A percentile compares a stretch with the other conserved stretches of the same genome.
Conservation (phyloP, 2,888 invertebrate genomes). For the Unio pictorum region DNA sequence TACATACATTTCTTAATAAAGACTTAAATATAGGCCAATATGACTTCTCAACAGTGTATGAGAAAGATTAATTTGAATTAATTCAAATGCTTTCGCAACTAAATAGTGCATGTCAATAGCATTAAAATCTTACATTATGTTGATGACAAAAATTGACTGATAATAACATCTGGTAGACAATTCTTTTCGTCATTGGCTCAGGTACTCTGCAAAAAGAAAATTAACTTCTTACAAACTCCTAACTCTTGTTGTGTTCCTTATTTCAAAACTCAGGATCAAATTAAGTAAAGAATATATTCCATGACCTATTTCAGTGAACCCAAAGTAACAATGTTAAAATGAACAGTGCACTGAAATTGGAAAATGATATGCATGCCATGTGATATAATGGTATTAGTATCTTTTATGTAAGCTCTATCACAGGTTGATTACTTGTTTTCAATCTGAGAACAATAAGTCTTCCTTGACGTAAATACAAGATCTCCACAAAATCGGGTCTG, state of each 20-base stretch:
- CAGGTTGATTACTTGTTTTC: too few relatives aligned
- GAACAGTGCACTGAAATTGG: too few relatives aligned
- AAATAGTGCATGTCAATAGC: too few relatives aligned
- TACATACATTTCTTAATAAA: not conserved
- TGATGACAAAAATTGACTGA: conserved; percentile 97
- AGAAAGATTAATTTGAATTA: not conserved
- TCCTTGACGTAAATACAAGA: too few relatives aligned
- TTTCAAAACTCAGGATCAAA: not conserved
- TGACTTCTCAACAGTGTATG: not conserved
- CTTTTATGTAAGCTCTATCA: too few relatives aligned
- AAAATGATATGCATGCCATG: too few relatives aligned
- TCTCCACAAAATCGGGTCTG: too few relatives aligned
- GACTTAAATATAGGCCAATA: not conserved
- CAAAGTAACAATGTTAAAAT: too few relatives aligned
- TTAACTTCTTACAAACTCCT: not conserved
- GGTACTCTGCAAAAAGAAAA: conserved; percentile 76
- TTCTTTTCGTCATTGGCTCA: conserved; percentile 90
- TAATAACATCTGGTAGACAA: conserved; percentile 94
- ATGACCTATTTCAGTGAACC: not conserved
- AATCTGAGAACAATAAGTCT: too few relatives aligned
- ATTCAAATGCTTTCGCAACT: not conserved
- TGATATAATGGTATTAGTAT: too few relatives aligned
- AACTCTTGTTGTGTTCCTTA: not conserved
- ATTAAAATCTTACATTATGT: conserved; percentile 78
- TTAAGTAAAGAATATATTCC: not conserved